Percentiles rank a stretch among this genome's conserved stretches.
Conservation (phyloP, 2,113 vertebrate genomes). For the Gnathonemus longibarbis region DNA sequence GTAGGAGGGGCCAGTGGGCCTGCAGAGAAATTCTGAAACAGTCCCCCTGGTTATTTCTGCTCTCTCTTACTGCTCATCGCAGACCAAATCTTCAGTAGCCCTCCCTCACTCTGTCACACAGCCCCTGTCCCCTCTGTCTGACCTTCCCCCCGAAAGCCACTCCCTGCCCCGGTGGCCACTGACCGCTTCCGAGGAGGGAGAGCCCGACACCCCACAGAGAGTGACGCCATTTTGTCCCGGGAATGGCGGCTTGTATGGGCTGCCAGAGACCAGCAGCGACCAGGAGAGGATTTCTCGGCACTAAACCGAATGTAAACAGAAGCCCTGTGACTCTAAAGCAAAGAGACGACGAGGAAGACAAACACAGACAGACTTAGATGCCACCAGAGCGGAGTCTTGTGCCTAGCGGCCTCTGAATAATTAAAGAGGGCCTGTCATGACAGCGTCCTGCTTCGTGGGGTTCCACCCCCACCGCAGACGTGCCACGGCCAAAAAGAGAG, state of each 20-base stretch:
- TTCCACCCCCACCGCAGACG: not conserved
- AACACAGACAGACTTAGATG: not conserved
- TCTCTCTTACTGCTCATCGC: conserved; percentile 34
- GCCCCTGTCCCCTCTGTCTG: not conserved
- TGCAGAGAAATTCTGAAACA: conserved; percentile 29
- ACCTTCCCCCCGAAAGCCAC: not conserved
- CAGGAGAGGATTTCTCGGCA: not conserved
- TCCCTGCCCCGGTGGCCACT: not conserved
- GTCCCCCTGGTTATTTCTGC: conserved; percentile 35
- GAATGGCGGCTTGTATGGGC: not conserved
- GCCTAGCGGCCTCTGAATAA: not conserved
- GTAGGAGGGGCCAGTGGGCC: not conserved
- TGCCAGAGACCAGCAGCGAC: not conserved
- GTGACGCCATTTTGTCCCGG: not conserved
- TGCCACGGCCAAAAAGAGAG: not conserved
- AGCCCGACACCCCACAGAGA: not conserved
- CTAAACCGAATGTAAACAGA: not conserved
- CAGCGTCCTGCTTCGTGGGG: not conserved
- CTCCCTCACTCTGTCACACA: not conserved
- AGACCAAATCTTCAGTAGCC: not conserved
- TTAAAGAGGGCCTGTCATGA: not conserved
- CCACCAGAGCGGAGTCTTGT: not conserved
- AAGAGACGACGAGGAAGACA: not conserved
- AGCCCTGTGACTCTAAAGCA: not conserved
- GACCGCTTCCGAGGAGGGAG: not conserved